Evolutionary conservation across 2,113 vertebrate genomes (phyloP).

Genomic region (Aramus guarauna): DNA sequence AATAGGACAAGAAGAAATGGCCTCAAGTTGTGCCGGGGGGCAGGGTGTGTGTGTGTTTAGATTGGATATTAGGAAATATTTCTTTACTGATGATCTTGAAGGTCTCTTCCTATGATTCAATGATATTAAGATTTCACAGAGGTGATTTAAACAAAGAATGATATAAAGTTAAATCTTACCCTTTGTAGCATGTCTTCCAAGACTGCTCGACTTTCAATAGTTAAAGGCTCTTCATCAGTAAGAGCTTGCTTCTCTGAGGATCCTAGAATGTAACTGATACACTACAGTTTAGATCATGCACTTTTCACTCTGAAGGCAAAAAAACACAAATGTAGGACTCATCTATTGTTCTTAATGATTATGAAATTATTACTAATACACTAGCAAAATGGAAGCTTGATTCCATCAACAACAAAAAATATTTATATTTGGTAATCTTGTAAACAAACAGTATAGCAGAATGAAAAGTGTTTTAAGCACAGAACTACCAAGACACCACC

Average conservation of each 20-base stretch:
- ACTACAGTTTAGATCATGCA: background rate
- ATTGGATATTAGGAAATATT: no score
- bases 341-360: background rate
- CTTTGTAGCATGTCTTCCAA: constrained; percentile 64
- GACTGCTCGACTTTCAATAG: constrained; percentile 66
- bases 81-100: no score
- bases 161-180: constrained; percentile 49
- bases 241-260: constrained; percentile 63
- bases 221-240: constrained; percentile 66
- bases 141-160: background rate
- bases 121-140: background rate
- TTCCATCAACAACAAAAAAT: background rate
- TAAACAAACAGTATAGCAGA: background rate
- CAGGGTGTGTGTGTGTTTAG: no score
- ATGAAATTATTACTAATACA: background rate
- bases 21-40: no score
- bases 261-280: constrained; percentile 71
- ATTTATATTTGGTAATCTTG: background rate
- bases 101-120: no score
- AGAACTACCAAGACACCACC: background rate
- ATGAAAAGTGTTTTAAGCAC: background rate
- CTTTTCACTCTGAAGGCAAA: background rate
- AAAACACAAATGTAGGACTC: background rate
- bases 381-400: background rate
- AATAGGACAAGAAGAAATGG: no score